phyloP scores from a whole-genome alignment of 2,113 vertebrate species.

The Marmota monax region DNA sequence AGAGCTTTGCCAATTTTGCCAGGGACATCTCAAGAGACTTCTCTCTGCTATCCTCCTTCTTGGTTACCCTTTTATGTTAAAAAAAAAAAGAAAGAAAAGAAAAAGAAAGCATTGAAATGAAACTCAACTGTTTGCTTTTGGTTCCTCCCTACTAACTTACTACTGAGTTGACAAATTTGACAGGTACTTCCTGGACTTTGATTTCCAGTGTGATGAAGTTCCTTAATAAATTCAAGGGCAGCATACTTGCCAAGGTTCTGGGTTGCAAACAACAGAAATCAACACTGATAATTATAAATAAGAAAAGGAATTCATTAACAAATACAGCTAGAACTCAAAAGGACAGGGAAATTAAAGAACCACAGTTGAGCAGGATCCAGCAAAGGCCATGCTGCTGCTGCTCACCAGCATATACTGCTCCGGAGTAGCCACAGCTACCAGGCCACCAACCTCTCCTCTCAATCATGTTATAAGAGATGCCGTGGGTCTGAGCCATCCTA shows the following conservation, averaged over 20 bases:
- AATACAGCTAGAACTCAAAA: not conserved
- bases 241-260: not conserved
- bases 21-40: conserved; percentile 23
- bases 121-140: conserved; percentile 12
- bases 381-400: not conserved
- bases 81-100: conserved; percentile 13
- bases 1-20: conserved; percentile 33
- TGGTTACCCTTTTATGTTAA: not conserved
- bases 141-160: not conserved
- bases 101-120: not conserved
- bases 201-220: conserved; percentile 15
- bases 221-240: conserved; percentile 18
- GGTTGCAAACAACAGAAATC: conserved; percentile 3
- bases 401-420: not conserved
- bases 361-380: not conserved
- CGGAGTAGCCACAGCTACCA: not conserved
- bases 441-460: not conserved
- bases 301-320: not conserved
- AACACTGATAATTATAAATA: not conserved
- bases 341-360: not conserved
- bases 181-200: not conserved
- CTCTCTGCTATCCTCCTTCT: not conserved
- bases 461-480: not conserved
- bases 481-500: not conserved
- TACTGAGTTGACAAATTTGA: not conserved